Conservation (phyloP, 2,888 invertebrate genomes). For the Agelastica alni region DNA sequence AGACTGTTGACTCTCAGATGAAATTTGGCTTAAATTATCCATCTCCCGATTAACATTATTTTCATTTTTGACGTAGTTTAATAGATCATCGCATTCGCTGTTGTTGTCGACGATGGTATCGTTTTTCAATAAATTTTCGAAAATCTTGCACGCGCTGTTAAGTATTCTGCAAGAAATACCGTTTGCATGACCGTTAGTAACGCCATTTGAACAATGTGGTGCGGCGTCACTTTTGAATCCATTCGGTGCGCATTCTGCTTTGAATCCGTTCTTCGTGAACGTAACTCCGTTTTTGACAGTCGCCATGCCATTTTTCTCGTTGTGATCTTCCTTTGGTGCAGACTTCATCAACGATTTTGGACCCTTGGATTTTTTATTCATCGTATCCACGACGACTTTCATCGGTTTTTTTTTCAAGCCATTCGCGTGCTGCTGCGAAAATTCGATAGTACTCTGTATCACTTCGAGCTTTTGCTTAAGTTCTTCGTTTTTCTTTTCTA, state of each 20-base stretch:
- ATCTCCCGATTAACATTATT: slow-evolving; percentile 6
- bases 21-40: slow-evolving; percentile 13
- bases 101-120: slow-evolving; percentile 36
- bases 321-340: background rate
- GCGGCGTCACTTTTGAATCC: slow-evolving; percentile 15
- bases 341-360: slow-evolving; percentile 12
- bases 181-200: slow-evolving; percentile 31
- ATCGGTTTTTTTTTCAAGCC: slow-evolving; percentile 20
- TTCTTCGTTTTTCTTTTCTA: slow-evolving; percentile 65
- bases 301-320: slow-evolving; percentile 18
- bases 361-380: slow-evolving; percentile 16
- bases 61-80: slow-evolving; percentile 31
- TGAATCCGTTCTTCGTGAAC: slow-evolving; percentile 24
- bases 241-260: slow-evolving; percentile 25
- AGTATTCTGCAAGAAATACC: slow-evolving; percentile 30
- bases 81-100: slow-evolving; percentile 36
- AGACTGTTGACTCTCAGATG: slow-evolving; percentile 46
- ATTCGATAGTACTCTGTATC: slow-evolving; percentile 49
- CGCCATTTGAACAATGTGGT: background rate
- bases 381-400: slow-evolving; percentile 25
- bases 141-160: slow-evolving; percentile 43
- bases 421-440: slow-evolving; percentile 17
- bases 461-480: slow-evolving; percentile 65
- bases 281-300: slow-evolving; percentile 18
- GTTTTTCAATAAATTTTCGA: slow-evolving; percentile 45